Evolutionary conservation across 2,888 invertebrate species (phyloP), one percentile per base, ranked within the genome.

Genomic region (Hyles lineata): DNA sequence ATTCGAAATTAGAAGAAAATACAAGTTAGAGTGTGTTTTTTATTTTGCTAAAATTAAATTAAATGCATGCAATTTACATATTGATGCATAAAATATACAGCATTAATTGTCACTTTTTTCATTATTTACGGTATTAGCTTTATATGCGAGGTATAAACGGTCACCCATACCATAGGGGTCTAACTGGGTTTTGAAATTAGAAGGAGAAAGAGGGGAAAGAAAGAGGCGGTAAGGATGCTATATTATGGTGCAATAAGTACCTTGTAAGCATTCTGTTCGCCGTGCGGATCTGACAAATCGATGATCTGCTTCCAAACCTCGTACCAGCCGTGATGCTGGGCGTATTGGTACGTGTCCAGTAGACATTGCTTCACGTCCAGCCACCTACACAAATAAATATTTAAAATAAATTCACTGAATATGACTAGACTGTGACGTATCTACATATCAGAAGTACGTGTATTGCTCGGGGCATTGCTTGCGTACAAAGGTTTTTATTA

Each of bases 221-320:
- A 43, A 11, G 2, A 43, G 15, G 2, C 35, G 11, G 9, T 43
- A 11, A 43, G 11, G 1, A 43, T 11, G 15, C 11, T 43, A 43
- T 43, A 43, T 43, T 11, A 43, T 11, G 43, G 2, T 17, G n/a
- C n/a, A 55, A n/a, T 8, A n/a, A 17, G 5, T 52, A 98, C 97
- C 95, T 96, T 97, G 82, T 97, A 97, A 1, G 99, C 98, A 89
- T 98, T 98, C 76, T 97, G 96, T 88, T 99, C 98, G 0, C 99
- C 99, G 80, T 97, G 96, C 0, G 98, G 98, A 92, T 99, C 99
- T 7, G 98, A 96, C 17, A 98, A 95, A 76, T 98, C 97, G 9
- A 98, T 96, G 29, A 99, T 95, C 87, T 98, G 97, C 80, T 97
- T 96, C 97, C 98, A 98, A 0, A 98, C 96, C 82, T 97, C 97